Conservation (phyloP, 1,140 invertebrate species). For the Stenopsyche tienmushanensis region DNA sequence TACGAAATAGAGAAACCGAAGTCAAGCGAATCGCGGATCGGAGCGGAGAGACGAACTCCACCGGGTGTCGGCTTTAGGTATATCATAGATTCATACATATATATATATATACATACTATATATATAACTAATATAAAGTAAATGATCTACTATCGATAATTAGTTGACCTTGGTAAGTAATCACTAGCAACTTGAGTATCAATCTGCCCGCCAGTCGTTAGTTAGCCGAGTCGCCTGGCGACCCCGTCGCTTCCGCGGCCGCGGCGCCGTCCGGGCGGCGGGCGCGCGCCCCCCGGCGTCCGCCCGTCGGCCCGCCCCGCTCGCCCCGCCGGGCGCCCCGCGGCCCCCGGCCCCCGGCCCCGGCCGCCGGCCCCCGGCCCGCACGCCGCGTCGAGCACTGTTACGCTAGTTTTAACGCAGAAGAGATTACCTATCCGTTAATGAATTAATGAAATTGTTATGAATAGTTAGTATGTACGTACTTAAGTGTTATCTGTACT, state of each 20-base stretch:
- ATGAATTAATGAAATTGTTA: constrained; percentile 47
- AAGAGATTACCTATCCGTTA: constrained; percentile 44
- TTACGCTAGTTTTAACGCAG: constrained; percentile 45
- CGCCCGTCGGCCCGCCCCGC: constrained; percentile 10
- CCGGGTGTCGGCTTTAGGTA: constrained; percentile 41
- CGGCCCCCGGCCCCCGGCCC: constrained; percentile 19
- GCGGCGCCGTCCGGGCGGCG: constrained; percentile 1
- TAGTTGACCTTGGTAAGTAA: constrained; percentile 43
- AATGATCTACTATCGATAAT: constrained; percentile 22
- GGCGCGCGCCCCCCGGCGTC: neutral
- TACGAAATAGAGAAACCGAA: constrained; percentile 31
- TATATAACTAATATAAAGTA: neutral
- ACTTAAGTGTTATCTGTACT: constrained; percentile 51
- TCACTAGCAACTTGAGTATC: constrained; percentile 41
- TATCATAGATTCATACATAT: constrained; percentile 40
- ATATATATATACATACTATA: neutral
- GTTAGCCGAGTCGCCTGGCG: constrained; percentile 27
- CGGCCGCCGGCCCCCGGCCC: constrained; percentile 23
- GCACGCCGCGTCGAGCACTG: constrained; percentile 44
- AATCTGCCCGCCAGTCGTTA: constrained; percentile 42
- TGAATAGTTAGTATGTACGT: constrained; percentile 46
- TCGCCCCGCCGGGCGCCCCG: constrained; percentile 22
- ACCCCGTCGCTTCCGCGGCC: constrained; percentile 9
- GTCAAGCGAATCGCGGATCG: constrained; percentile 8
- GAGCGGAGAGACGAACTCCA: constrained; percentile 35